phyloP scores from a whole-genome alignment of 2,113 vertebrate genomes.

The Pomatorhinus ruficollis region DNA sequence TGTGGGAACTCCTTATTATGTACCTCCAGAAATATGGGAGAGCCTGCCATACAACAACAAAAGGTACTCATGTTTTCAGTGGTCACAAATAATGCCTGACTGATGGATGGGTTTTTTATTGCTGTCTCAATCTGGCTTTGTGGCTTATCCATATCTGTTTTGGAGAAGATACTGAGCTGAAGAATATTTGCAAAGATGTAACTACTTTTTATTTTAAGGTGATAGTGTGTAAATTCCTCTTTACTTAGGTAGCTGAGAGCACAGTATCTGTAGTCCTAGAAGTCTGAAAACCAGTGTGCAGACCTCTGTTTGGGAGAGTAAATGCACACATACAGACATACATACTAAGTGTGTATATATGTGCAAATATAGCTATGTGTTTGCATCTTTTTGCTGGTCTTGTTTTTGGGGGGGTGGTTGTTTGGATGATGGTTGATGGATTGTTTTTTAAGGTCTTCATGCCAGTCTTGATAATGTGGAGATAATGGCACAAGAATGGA shows the following conservation, averaged over 20 bases:
- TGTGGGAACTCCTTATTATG: slow-evolving; percentile 93
- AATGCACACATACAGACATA: background rate
- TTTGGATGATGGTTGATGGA: background rate
- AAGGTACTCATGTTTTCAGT: slow-evolving; percentile 75
- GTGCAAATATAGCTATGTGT: background rate
- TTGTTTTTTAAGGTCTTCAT: background rate
- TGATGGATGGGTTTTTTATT: background rate
- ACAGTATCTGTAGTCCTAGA: background rate
- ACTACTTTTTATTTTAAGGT: background rate
- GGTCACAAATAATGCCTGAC: background rate
- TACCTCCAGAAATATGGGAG: slow-evolving; percentile 96
- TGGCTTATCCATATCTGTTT: background rate
- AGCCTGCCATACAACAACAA: slow-evolving; percentile 93
- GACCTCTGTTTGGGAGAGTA: background rate
- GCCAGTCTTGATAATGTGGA: background rate
- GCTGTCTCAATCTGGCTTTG: background rate
- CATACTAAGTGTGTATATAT: background rate
- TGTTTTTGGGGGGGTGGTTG: background rate
- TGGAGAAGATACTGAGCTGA: background rate
- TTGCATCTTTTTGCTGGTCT: background rate
- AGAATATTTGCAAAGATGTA: background rate
- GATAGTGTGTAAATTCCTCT: background rate
- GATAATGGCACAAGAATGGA: background rate
- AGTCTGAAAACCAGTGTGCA: background rate
- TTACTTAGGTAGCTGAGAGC: background rate